Conservation (phyloP, 2,113 vertebrate species). For the Hemicordylus capensis region DNA sequence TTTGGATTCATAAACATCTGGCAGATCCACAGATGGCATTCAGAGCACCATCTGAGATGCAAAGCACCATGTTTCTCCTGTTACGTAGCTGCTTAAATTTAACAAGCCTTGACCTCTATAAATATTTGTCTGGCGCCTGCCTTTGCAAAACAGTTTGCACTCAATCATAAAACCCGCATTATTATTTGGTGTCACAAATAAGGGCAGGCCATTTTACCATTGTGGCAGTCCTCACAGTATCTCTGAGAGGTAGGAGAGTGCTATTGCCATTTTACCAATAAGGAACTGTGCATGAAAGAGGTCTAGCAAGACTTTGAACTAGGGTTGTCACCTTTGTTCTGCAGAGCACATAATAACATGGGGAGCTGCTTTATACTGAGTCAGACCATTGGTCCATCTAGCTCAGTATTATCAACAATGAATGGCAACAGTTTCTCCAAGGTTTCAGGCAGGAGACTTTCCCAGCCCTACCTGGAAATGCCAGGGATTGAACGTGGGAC, state of each 20-base stretch:
- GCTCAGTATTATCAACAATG: no score
- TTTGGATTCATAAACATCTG: not conserved
- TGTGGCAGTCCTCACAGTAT: not conserved
- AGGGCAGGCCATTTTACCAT: not conserved
- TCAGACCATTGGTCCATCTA: no score
- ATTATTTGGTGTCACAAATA: not conserved
- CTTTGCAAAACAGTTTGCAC: constrained; percentile 35
- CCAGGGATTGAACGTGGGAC: no score
- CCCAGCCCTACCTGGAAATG: no score
- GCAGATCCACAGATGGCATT: not conserved
- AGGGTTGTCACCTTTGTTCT: not conserved
- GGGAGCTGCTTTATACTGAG: no score
- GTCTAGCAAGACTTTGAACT: not conserved
- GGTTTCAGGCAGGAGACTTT: no score
- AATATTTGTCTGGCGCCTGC: constrained; percentile 31
- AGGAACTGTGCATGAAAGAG: not conserved
- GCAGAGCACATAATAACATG: no score
- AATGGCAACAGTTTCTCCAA: no score
- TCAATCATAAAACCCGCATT: not conserved
- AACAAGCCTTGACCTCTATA: constrained; percentile 34
- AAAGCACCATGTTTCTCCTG: constrained; percentile 35
- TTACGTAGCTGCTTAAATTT: constrained; percentile 49
- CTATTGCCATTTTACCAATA: not conserved
- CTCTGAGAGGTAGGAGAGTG: not conserved
- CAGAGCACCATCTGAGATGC: constrained; percentile 42